Base-by-base conservation (phyloP, 2,888 invertebrate species). In the Alsophila aescularia region DNA sequence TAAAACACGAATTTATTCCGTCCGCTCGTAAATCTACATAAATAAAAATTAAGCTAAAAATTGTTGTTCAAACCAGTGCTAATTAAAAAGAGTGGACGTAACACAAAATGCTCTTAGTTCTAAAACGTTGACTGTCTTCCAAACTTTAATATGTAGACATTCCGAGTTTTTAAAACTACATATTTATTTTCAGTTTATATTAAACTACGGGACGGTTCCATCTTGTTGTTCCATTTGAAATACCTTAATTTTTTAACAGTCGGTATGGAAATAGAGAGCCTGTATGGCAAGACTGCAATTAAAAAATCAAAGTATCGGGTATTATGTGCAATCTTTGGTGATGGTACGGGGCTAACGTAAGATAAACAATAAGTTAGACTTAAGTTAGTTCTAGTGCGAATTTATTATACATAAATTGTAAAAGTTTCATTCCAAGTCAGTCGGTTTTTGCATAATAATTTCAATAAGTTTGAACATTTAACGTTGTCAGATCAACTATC, bases 311-410 rank as follows among this genome's bases (percentile, higher is more conserved):
- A 93, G 92, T 93, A 94, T 95, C 95, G 95, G 95, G 95, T 95
- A 95, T 93, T 93, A 95, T 95, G 95, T 95, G 95, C 95, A 95
- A 95, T 95, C 94, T 90, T 93, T 94, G 94, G 94, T 94, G 94
- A 93, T 93, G 94, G 93, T 92, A 89, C 89, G 90, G 91, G 92
- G 85, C 80, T 87, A 88, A 66, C 45, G 37, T 90, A 90, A 87
- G 87, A 70, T 66, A 82, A 81, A 70, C 61, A 31, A 60, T 84
- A 85, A 77, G 73, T 71, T 81, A 83, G 76, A 67, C 53, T 77
- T 74, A 75, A 54, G 62, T 67, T 83, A 83, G 75, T 31, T 69
- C 69, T 81, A 82, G 73, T 64, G 62, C 58, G 75, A 77, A 73
- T 81, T 72, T 78, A 70, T 32, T 31, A 27, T 1, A 79, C 64